Conservation (phyloP, 2,888 invertebrate genomes). For the Aphodius granarius region DNA sequence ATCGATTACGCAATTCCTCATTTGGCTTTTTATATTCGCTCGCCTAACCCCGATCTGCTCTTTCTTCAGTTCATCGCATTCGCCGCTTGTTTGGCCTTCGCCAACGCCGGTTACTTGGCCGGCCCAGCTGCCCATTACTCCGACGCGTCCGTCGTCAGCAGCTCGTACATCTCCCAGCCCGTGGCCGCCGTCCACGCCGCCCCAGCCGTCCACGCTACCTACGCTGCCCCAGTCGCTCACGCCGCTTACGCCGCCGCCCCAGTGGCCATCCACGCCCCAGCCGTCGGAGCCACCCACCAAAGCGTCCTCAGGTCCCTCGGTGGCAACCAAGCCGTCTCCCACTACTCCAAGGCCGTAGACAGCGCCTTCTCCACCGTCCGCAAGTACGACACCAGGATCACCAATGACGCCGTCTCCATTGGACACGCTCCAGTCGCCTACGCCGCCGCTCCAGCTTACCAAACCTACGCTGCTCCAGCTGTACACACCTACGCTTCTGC, state of each 20-base stretch:
- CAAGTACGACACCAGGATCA: constrained; percentile 62
- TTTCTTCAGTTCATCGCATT: constrained; percentile 41
- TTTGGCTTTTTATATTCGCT: constrained; percentile 41
- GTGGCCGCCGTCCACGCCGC: constrained; percentile 42
- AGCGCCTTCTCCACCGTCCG: constrained; percentile 63
- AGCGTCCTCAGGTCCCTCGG: constrained; percentile 62
- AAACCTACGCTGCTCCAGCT: constrained; percentile 41
- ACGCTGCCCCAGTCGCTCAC: constrained; percentile 38
- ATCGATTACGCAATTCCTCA: constrained; percentile 40
- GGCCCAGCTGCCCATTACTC: constrained; percentile 44
- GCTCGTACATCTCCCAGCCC: constrained; percentile 37
- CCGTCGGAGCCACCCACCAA: constrained; percentile 57
- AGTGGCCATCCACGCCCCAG: constrained; percentile 47
- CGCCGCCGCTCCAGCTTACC: constrained; percentile 36
- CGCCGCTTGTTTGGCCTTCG: constrained; percentile 62
- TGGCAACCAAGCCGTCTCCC: constrained; percentile 59
- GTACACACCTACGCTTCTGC: constrained; percentile 38
- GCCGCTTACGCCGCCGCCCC: constrained; percentile 44
- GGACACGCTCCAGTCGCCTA: constrained; percentile 33
- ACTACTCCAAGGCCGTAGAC: constrained; percentile 62
- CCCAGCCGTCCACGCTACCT: constrained; percentile 40
- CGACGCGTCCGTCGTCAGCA: constrained; percentile 33
- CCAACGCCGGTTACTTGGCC: constrained; percentile 61
- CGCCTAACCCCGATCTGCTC: constrained; percentile 37
- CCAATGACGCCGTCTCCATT: constrained; percentile 57